These are phyloP conservation scores for Pterobdella sp. DNA, from an alignment of 2,888 invertebrate genomes.

Conservation along the genomic window DNA sequence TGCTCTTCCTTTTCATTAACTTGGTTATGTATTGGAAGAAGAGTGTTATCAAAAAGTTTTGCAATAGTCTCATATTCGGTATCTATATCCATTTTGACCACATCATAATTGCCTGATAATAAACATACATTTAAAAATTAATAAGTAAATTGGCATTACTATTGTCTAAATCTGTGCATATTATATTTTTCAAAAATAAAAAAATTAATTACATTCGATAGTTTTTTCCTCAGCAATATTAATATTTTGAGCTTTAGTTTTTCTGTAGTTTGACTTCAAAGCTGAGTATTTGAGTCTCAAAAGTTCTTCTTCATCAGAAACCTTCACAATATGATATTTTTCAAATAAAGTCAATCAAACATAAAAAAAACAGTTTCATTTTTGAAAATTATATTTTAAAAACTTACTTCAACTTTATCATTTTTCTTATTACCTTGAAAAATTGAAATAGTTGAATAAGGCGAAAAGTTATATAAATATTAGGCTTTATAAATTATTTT, in stretches of 20 bases:
- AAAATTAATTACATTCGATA: too few relatives aligned
- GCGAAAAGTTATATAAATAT: too few relatives aligned
- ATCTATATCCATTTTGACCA: slow-evolving; percentile 19
- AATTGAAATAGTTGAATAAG: too few relatives aligned
- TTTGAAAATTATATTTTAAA: not conserved
- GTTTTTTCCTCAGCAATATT: not conserved
- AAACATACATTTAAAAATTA: not conserved
- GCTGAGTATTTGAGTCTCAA: slow-evolving; percentile 7
- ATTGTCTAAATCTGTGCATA: not conserved
- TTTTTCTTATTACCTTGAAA: too few relatives aligned
- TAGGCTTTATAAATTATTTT: too few relatives aligned
- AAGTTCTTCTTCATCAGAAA: slow-evolving; percentile 12
- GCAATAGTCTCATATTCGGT: not conserved
- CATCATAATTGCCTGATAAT: slow-evolving; percentile 13
- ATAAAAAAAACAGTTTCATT: not conserved
- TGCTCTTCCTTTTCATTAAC: too few relatives aligned
- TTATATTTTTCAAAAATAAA: not conserved
- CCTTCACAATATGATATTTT: not conserved
- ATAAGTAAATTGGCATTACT: too few relatives aligned
- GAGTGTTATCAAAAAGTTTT: not conserved
- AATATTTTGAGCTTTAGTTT: not conserved
- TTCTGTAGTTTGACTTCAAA: not conserved
- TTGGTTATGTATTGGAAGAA: too few relatives aligned
- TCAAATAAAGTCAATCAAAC: not conserved
- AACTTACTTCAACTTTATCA: too few relatives aligned